Percentiles rank a stretch among this genome's conserved stretches.
phyloP scores from a whole-genome alignment of 1,140 invertebrate genomes.

The Zelostemma sp. region DNA sequence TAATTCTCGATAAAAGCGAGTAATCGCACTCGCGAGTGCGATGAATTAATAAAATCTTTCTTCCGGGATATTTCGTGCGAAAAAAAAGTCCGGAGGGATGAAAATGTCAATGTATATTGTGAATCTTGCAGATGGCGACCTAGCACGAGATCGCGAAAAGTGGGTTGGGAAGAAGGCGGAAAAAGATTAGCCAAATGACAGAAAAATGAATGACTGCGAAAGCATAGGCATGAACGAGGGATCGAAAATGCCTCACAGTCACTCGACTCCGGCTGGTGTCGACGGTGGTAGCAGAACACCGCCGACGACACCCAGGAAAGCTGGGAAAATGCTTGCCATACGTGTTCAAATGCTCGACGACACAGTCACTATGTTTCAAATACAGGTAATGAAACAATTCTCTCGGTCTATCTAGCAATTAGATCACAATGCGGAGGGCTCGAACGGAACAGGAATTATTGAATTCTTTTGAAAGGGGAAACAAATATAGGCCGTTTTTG shows the following conservation, averaged over 20 bases:
- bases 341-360: slow-evolving; percentile 91
- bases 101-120: slow-evolving; percentile 3
- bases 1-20: too few species aligned
- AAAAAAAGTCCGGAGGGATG: too few species aligned
- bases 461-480: too few species aligned
- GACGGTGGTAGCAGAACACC: slow-evolving; percentile 80
- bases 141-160: slow-evolving; percentile 46
- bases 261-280: slow-evolving; percentile 85
- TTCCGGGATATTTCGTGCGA: too few species aligned
- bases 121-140: slow-evolving; percentile 56
- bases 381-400: slow-evolving; percentile 76
- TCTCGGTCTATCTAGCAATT: too few species aligned
- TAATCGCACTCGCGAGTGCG: too few species aligned
- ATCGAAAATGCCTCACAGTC: slow-evolving; percentile 82
- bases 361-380: slow-evolving; percentile 89
- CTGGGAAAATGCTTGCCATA: slow-evolving; percentile 89
- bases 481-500: too few species aligned
- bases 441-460: too few species aligned
- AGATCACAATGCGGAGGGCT: too few species aligned
- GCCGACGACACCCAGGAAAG: slow-evolving; percentile 80
- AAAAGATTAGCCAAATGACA: slow-evolving; percentile 49
- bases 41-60: too few species aligned
- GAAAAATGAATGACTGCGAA: slow-evolving; percentile 66
- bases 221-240: slow-evolving; percentile 64
- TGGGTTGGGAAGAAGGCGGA: slow-evolving; percentile 18